Evolutionary conservation across 2,888 invertebrate species (phyloP), one percentile per base, ranked within the genome.

Genomic region (Enoplolaimus lenunculus): DNA sequence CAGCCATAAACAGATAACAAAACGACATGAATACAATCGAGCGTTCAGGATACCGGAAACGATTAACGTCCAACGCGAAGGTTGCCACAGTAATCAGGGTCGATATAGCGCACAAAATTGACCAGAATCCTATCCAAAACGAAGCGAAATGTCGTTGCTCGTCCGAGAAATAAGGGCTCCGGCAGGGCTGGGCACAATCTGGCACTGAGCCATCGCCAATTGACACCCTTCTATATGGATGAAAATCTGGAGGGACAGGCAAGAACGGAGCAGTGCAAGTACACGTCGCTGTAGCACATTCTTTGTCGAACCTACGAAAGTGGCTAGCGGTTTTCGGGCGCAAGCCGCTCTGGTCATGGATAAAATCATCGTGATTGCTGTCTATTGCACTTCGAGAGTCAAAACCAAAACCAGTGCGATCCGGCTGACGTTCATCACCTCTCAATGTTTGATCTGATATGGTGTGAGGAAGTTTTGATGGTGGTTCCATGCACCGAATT

Each of bases 21-120:
- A 90, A 91, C 70, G 94, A 93, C 60, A 98, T 87, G 84, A 94
- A 97, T 71, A 97, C 93, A 78, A 98, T 97, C 34, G 97, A 95
- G 34, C 95, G 85, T 84, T 98, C 97, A 72, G 97, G 97, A 84
- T 98, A 98, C 45, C 45, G 45, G 78, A 85, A 85, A 26, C 85
- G 78, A 64, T 92, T 89, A 80, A 91, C 90, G 87, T 98, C 97
- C 81, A 97, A 93, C 79, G 93, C 87, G 86, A 95, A 97, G 68
- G 98, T 97, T 81, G 90, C 89, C 79, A 97, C 88, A 78, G 97
- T 97, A 87, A 94, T 90, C 83, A 92, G 87, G 69, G 95, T 95
- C 82, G 92, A 90, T 79, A 90, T 87, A 83, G 91, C 90, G 87
- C 97, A 97, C 71, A 94, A 88, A 74, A 90, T 89, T 81, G 90